A percentile compares a stretch with the other conserved stretches of the same genome.
phyloP scores from a whole-genome alignment of 2,113 vertebrate species.

The Urocynchramus pylzowi region DNA sequence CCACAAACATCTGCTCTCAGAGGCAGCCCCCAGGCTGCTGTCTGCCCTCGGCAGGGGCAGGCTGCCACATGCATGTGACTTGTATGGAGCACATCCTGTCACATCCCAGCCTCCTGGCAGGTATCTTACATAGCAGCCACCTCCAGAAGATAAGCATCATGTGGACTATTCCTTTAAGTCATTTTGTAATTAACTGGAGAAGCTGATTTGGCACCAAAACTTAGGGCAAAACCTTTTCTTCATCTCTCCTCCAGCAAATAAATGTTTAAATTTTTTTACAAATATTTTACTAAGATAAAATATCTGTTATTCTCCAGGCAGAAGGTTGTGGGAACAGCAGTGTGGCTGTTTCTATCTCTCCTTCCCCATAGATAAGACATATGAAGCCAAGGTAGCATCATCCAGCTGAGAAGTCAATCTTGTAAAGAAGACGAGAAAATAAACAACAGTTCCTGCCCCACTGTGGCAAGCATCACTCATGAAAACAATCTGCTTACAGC shows the following conservation, averaged over 20 bases:
- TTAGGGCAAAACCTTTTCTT: background rate
- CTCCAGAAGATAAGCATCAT: background rate
- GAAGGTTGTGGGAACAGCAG: background rate
- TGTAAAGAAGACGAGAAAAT: background rate
- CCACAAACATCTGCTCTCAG: background rate
- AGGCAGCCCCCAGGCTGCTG: background rate
- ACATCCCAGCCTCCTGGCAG: background rate
- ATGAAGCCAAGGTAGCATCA: background rate
- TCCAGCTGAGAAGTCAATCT: background rate
- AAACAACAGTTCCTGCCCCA: background rate
- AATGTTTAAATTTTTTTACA: background rate
- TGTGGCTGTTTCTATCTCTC: background rate
- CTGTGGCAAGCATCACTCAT: background rate
- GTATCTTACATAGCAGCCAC: fast-evolving
- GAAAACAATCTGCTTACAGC: background rate
- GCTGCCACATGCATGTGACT: fast-evolving
- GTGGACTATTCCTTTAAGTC: background rate
- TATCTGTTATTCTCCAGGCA: background rate
- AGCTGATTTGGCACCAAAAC: background rate
- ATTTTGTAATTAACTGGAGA: background rate
- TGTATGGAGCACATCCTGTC: background rate
- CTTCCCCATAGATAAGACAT: background rate
- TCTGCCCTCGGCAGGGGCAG: background rate
- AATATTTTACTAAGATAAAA: background rate
- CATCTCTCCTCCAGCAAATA: background rate